A percentile compares a stretch with the other conserved stretches of the same genome.
Conservation (phyloP, 2,797 vertebrate species). For the Lagodon rhomboides region DNA sequence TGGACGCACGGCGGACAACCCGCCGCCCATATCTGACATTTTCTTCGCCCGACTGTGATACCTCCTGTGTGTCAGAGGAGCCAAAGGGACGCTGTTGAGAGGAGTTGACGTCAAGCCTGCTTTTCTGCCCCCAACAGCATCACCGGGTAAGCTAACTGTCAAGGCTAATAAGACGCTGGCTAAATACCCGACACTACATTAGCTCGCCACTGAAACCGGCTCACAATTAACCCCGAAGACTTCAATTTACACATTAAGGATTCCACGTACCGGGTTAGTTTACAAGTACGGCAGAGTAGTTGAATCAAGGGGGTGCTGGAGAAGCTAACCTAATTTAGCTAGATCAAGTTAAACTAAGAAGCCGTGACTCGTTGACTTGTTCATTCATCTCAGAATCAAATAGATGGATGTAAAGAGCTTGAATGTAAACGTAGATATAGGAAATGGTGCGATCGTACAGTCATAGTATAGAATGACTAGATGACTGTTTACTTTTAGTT, state of each 20-base stretch:
- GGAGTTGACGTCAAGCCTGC: slow-evolving; percentile 45
- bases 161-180: slow-evolving; percentile 37
- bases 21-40: neutral
- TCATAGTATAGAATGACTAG: neutral
- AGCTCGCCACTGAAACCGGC: neutral
- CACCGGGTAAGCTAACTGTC: slow-evolving; percentile 73
- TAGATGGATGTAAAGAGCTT: too few species aligned
- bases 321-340: slow-evolving; percentile 8
- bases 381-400: neutral
- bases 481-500: too few species aligned
- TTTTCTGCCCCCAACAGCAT: slow-evolving; percentile 40
- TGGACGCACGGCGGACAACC: neutral
- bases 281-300: neutral
- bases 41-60: neutral
- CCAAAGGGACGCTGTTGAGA: neutral
- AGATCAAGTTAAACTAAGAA: neutral
- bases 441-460: neutral
- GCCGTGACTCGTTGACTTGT: neutral
- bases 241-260: neutral
- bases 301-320: neutral
- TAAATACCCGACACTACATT: neutral
- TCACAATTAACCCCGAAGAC: neutral
- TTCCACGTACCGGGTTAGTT: neutral
- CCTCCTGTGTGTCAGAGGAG: neutral
- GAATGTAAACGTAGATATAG: neutral